Evolutionary conservation across 2,113 vertebrate genomes (phyloP), one percentile per base, ranked within the genome.

Genomic region (Ptilonorhynchus violaceus): DNA sequence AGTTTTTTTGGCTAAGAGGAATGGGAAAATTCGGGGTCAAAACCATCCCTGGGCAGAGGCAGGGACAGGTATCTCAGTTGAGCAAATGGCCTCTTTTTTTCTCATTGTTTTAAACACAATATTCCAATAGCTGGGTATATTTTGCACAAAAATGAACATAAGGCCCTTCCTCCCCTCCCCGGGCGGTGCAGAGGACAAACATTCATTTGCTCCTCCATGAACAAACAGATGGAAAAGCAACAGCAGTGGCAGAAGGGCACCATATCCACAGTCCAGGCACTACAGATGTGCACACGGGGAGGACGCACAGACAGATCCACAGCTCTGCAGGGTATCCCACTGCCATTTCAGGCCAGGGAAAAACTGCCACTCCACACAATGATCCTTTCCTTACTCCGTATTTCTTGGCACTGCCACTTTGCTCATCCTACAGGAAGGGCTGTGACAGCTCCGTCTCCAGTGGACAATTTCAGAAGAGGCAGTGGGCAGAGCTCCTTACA

Each of bases 241-340:
- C 27, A 78, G 42, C 62, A 66, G 81, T 2, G 16, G 59, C 8
- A 59, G 83, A 46, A 66, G 9, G 33, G 15, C 42, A 46, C 2
- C 3, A n/a, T 4, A 19, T 12, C 60, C 47, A 39, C 0, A 0
- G 67, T 15, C 18, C 62, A 70, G 47, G 23, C 0, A 3, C 25
- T 37, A 17, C 0, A 3, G 44, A 46, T 10, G 33, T 18, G 11
- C 49, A 28, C 0, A 2, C 1, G 0, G 37, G 64, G 35, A 77
- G 35, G 39, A 63, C 4, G n/a, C 31, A 70, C 13, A 27, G 53
- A 44, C 46, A 70, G 37, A 78, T 5, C 33, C 68, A 16, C 37
- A 58, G 76, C 76, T 79, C 76, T 44, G 67, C 31, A 15, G 33
- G 41, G 31, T 7, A 39, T 25, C 24, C 56, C 47, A n/a, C 42